A percentile compares a stretch with the other conserved stretches of the same genome.
phyloP scores from a whole-genome alignment of 2,113 vertebrate genomes.

The Myotis brandtii region DNA sequence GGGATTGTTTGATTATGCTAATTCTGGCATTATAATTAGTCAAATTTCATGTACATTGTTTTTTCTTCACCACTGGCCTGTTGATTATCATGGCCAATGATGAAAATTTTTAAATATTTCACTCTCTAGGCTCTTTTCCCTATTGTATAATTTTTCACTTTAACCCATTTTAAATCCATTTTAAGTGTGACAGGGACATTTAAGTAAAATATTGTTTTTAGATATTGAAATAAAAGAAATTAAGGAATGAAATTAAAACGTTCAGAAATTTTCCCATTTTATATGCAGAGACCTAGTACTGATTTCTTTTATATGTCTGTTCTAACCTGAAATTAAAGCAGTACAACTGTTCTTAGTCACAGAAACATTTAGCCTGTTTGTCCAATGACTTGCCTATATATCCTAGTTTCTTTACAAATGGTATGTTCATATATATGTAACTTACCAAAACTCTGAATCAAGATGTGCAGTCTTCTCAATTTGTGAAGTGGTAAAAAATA shows the following conservation, averaged over 20 bases:
- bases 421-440: background rate
- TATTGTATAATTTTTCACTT: background rate
- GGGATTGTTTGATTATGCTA: background rate
- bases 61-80: background rate
- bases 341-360: background rate
- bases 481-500: background rate
- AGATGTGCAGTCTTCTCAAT: background rate
- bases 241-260: background rate
- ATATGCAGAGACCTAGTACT: background rate
- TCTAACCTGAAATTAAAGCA: background rate
- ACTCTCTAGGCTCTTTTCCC: background rate
- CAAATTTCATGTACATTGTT: background rate
- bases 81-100: background rate
- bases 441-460: background rate
- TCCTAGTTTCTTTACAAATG: background rate
- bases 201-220: background rate
- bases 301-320: background rate
- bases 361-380: background rate
- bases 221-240: background rate
- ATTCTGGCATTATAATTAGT: background rate
- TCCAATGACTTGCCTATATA: background rate
- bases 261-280: background rate
- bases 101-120: background rate
- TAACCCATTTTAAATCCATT: background rate
- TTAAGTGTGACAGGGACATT: background rate